phyloP scores from a whole-genome alignment of 1,140 invertebrate species.

The Ptiloglossa arizonensis region DNA sequence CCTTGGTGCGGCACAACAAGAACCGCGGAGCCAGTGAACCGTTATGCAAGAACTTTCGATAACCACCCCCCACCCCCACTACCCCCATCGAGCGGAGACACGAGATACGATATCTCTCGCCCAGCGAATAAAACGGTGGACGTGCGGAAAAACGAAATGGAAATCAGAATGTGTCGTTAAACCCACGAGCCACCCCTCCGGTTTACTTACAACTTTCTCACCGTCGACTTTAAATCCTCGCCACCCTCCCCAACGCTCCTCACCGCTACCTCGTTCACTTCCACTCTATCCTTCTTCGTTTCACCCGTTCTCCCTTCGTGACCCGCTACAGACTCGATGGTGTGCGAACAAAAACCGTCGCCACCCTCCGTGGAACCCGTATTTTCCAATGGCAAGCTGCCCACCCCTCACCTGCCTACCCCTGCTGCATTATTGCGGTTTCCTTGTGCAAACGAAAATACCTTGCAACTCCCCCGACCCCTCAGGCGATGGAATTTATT shows the following conservation, averaged over 20 bases:
- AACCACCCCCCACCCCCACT: too few species aligned
- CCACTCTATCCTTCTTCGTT: constrained; percentile 15
- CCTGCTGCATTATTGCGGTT: constrained; percentile 31
- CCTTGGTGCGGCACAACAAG: not conserved
- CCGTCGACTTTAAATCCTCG: constrained; percentile 30
- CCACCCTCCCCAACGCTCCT: not conserved
- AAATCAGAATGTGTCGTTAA: constrained; percentile 45
- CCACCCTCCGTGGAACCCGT: constrained; percentile 7
- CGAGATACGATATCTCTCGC: not conserved
- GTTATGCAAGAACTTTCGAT: not conserved
- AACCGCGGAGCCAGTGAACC: not conserved
- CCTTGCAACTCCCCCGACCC: constrained; percentile 14
- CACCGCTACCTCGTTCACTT: not conserved
- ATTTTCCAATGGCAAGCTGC: constrained; percentile 2
- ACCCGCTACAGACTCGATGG: not conserved
- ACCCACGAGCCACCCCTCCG: not conserved
- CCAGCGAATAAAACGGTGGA: not conserved
- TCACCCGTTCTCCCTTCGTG: not conserved
- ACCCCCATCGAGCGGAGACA: not conserved
- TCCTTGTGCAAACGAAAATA: constrained; percentile 31
- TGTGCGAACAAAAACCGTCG: constrained; percentile 13
- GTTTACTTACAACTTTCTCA: constrained; percentile 45
- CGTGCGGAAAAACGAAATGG: constrained; percentile 28
- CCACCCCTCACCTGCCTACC: not conserved
- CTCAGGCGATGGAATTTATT: constrained; percentile 26